Percentiles rank a stretch among this genome's conserved stretches.
Evolutionary conservation across 2,797 vertebrate genomes (phyloP).

Genomic region (Typhlichthys subterraneus): DNA sequence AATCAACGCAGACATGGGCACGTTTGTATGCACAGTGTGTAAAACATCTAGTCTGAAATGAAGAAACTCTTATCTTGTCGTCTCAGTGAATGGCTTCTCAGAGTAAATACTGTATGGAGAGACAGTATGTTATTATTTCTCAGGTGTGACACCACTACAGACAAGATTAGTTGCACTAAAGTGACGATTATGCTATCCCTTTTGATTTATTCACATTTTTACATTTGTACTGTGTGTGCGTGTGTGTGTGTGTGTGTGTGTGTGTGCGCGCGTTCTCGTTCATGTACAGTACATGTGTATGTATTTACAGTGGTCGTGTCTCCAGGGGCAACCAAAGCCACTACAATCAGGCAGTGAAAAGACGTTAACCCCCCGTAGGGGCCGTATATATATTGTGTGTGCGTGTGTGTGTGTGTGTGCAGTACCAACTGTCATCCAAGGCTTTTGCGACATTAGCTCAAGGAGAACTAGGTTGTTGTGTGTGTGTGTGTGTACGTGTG

Average conservation of each 20-base stretch:
- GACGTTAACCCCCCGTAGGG: constrained; percentile 63
- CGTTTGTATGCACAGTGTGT: too few species aligned
- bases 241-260: constrained; percentile 15
- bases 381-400: neutral
- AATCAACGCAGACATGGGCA: too few species aligned
- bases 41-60: too few species aligned
- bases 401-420: constrained; percentile 12
- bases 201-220: neutral
- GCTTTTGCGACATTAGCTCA: constrained; percentile 62
- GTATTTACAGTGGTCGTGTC: constrained; percentile 39
- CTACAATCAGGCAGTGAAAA: constrained; percentile 62
- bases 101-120: too few species aligned
- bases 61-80: too few species aligned
- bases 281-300: too few species aligned
- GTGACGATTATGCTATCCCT: neutral
- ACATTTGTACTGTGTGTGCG: neutral
- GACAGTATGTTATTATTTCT: too few species aligned
- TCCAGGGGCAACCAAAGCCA: constrained; percentile 61
- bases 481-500: constrained; percentile 1
- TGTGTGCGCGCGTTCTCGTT: neutral
- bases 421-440: constrained; percentile 40
- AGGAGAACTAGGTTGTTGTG: neutral
- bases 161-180: neutral
- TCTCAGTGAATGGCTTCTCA: too few species aligned
- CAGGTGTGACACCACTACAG: too few species aligned